A percentile compares a stretch with the other conserved stretches of the same genome.
Evolutionary conservation across 2,888 invertebrate genomes (phyloP).

Genomic region (Drosophila quinaria): DNA sequence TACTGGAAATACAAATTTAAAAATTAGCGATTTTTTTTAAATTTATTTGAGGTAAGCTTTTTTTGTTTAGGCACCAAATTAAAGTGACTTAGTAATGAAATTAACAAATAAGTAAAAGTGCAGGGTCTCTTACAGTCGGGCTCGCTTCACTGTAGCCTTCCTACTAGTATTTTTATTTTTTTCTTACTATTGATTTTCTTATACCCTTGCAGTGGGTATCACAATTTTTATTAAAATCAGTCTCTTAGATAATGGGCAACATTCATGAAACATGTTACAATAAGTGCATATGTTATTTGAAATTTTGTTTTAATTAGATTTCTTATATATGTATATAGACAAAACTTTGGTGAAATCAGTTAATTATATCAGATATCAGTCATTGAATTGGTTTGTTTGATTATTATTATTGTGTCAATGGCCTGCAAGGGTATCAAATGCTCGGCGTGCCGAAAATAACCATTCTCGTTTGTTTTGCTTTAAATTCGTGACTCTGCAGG

Average conservation of each 20-base stretch:
- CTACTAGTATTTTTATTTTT: neutral
- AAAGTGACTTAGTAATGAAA: too few relatives aligned
- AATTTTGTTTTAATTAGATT: too few relatives aligned
- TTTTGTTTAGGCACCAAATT: too few relatives aligned
- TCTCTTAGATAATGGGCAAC: neutral
- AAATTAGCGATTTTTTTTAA: too few relatives aligned
- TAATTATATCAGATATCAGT: neutral
- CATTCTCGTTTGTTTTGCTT: neutral
- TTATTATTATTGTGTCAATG: too few relatives aligned
- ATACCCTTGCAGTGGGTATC: neutral
- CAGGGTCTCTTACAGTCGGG: neutral
- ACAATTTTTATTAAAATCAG: neutral
- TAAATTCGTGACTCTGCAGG: constrained; percentile 60
- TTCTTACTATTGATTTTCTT: neutral
- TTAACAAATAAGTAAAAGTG: neutral
- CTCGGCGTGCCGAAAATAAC: constrained; percentile 3
- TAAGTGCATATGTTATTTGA: too few relatives aligned
- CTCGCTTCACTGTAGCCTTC: neutral
- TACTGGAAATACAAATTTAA: too few relatives aligned
- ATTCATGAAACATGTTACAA: too few relatives aligned
- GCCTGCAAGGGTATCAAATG: constrained; percentile 1
- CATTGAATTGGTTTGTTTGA: neutral
- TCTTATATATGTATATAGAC: too few relatives aligned
- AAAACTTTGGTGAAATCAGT: neutral
- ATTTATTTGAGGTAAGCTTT: too few relatives aligned